Conservation (phyloP, 1,140 invertebrate genomes). For the Battus philenor region DNA sequence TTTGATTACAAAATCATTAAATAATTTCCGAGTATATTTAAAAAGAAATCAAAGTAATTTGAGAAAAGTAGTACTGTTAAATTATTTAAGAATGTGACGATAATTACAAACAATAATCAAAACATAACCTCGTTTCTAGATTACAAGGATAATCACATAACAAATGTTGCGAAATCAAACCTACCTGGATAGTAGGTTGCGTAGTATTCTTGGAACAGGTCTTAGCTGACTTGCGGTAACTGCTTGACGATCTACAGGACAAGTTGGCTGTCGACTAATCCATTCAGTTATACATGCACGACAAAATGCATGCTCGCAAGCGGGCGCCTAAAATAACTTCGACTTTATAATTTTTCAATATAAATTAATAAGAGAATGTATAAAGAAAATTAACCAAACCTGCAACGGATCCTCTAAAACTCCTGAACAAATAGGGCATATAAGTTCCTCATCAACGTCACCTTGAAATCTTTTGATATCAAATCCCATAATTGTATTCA, state of each 20-base stretch:
- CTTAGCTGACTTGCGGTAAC: conserved; percentile 91
- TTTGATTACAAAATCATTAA: too few relatives aligned
- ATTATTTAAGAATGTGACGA: too few relatives aligned
- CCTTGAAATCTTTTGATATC: conserved; percentile 92
- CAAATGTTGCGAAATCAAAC: conserved; percentile 36
- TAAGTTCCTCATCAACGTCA: conserved; percentile 93
- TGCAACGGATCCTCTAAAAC: conserved; percentile 94
- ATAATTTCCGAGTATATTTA: too few relatives aligned
- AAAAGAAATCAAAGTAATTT: too few relatives aligned
- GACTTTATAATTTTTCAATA: neutral
- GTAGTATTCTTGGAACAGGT: conserved; percentile 93
- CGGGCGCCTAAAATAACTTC: conserved; percentile 85
- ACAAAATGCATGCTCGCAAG: conserved; percentile 98
- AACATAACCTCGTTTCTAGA: conserved; percentile 26
- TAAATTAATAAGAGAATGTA: neutral
- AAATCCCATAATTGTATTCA: conserved; percentile 85
- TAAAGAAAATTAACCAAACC: conserved; percentile 33
- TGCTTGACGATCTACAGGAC: conserved; percentile 93
- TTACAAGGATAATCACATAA: conserved; percentile 21
- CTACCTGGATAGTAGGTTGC: conserved; percentile 90
- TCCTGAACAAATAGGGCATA: conserved; percentile 94
- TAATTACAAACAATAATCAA: conserved; percentile 6
- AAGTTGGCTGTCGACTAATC: conserved; percentile 93
- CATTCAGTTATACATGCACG: conserved; percentile 95
- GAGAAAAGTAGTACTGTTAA: too few relatives aligned